Evolutionary conservation across 2,888 invertebrate species (phyloP).

Genomic region (Coleophora flavipennella): DNA sequence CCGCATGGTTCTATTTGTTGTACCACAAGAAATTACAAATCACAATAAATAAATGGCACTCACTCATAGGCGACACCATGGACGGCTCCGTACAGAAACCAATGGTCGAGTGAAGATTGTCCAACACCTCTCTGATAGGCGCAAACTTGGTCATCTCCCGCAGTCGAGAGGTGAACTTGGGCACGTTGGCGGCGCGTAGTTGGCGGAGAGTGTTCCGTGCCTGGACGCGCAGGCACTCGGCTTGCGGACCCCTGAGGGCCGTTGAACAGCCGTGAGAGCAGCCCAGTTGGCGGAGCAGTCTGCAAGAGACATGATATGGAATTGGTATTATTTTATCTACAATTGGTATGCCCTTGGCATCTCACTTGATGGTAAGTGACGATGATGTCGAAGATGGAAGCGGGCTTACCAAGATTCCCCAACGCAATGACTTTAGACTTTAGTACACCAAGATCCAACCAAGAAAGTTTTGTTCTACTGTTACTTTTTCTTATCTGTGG

Average conservation of each 20-base stretch:
- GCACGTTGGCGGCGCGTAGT: constrained; percentile 74
- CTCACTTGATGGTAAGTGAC: too few species aligned
- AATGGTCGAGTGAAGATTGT: constrained; percentile 95
- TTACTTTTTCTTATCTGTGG: too few species aligned
- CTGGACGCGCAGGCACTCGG: constrained; percentile 91
- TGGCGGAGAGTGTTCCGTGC: constrained; percentile 79
- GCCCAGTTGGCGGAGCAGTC: constrained; percentile 90
- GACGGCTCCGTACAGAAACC: constrained; percentile 96
- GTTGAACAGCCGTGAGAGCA: constrained; percentile 93
- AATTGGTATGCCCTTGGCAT: too few species aligned
- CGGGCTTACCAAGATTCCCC: too few species aligned
- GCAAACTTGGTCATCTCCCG: constrained; percentile 84
- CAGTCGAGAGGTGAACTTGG: constrained; percentile 67
- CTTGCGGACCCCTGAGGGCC: constrained; percentile 89
- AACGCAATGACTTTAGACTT: too few species aligned
- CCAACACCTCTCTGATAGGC: constrained; percentile 87
- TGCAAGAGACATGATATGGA: too few species aligned
- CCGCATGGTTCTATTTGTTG: too few species aligned
- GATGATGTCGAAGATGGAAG: too few species aligned
- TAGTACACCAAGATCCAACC: too few species aligned
- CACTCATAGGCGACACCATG: constrained; percentile 89
- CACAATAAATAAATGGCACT: constrained; percentile 47
- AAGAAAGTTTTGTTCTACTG: too few species aligned
- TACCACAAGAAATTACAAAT: too few species aligned
- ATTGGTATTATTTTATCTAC: too few species aligned